phyloP scores from a whole-genome alignment of 2,797 vertebrate genomes.

The Sylvilagus floridanus region DNA sequence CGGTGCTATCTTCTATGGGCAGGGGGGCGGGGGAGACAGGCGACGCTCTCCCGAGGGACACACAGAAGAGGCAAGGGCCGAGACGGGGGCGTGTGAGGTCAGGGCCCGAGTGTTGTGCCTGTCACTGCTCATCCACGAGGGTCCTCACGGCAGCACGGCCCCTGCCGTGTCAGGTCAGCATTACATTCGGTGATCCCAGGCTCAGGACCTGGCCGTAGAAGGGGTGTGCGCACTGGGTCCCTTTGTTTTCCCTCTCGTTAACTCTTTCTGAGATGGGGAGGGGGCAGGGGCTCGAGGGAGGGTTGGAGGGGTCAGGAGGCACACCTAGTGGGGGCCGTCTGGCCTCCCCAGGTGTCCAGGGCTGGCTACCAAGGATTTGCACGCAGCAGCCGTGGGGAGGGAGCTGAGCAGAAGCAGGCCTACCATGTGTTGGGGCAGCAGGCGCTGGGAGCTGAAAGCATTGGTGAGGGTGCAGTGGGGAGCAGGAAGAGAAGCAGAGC shows the following conservation, averaged over 20 bases:
- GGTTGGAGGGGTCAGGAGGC: accelerated
- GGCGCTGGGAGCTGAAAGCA: neutral
- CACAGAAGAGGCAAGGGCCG: too few relatives aligned
- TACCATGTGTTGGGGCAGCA: too few relatives aligned
- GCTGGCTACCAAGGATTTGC: accelerated
- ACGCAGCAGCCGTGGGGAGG: neutral
- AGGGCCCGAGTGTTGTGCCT: neutral
- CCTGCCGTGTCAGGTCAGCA: neutral
- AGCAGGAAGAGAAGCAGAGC: neutral
- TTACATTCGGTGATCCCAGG: neutral
- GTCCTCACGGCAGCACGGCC: too few relatives aligned
- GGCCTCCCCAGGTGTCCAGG: accelerated
- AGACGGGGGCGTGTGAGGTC: neutral
- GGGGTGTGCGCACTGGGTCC: accelerated
- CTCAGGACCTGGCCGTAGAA: neutral
- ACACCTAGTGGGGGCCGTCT: neutral
- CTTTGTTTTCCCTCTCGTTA: neutral
- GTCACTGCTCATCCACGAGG: neutral
- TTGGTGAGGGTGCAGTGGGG: accelerated
- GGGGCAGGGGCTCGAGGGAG: neutral
- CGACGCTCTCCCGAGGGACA: neutral
- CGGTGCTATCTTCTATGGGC: neutral
- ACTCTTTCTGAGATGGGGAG: neutral
- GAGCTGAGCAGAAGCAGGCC: accelerated
- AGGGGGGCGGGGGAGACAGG: neutral